Base-by-base conservation (phyloP, 2,888 invertebrate species). In the Piscicola geometra region DNA sequence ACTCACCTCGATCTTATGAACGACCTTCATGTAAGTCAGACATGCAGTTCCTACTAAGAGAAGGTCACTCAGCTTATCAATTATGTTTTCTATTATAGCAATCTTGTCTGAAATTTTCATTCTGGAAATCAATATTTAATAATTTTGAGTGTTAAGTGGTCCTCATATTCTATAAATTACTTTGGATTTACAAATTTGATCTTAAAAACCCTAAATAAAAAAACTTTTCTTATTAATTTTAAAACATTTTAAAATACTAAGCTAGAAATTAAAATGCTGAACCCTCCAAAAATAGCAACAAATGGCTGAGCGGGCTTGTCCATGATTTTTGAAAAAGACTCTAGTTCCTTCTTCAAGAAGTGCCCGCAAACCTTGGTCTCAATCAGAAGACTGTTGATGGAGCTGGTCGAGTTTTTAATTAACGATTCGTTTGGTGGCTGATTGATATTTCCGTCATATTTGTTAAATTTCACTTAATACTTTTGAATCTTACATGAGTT, bases 1-100 rank as follows among this genome's bases (percentile, higher is more conserved):
- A 77, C 80, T 77, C 87, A 93, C 93, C 87, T 92, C 89, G 93
- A 98, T 96, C 78, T 91, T 90, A 82, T 94, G 90, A 0, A 90
- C 87, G 78, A 93, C 92, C 86, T 99, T 99, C 3, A 98, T 89
- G 88, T 99, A 99, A 75, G 99, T 99, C 85, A 93, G 99, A 0
- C 97, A 95, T 99, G 99, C 99, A 77, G 98, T 99, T 76, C 99
- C 99, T 47, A 95, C 97, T 84, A 99, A 97, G 81, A 99, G 97
- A 97, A 99, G 98, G 86, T 97, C 97, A 85, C 97, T 91, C 0
- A 99, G 98, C 88, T 97, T 97, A 85, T 97, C 96, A 81, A 99
- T 86, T 81, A 99, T 87, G 86, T 98, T 99, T 83, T 98, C 95
- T 84, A 99, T 99, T 72, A 99, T 88, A 82, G 92, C 92, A 82